phyloP scores from a whole-genome alignment of 2,888 invertebrate genomes.

The Philhelius pedissequus region DNA sequence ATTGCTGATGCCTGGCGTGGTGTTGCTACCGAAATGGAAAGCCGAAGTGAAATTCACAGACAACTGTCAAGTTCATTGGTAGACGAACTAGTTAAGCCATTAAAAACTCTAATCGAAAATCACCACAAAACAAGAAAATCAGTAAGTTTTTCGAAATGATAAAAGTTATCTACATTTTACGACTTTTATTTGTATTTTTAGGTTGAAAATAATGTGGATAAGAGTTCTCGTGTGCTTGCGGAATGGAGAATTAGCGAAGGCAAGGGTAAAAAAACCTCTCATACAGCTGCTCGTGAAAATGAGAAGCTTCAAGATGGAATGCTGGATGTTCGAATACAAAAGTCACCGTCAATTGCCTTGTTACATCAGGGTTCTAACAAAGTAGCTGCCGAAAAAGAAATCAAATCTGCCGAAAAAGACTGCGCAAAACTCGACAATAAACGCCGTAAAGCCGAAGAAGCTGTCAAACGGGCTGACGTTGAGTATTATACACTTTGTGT shows the following conservation, averaged over 20 bases:
- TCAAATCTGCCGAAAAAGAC: constrained; percentile 82
- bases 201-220: constrained; percentile 91
- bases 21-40: constrained; percentile 94
- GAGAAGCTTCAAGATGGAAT: constrained; percentile 93
- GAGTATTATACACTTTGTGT: constrained; percentile 96
- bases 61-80: constrained; percentile 87
- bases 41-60: constrained; percentile 93
- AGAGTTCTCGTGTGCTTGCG: constrained; percentile 87
- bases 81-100: constrained; percentile 94
- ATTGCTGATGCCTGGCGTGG: constrained; percentile 95
- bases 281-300: constrained; percentile 91
- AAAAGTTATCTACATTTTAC: not conserved
- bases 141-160: constrained; percentile 78
- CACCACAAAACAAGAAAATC: constrained; percentile 86
- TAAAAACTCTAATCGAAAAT: constrained; percentile 85
- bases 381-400: constrained; percentile 77
- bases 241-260: constrained; percentile 93
- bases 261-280: constrained; percentile 94
- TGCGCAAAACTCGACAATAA: constrained; percentile 91
- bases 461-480: constrained; percentile 93
- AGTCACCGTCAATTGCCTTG: constrained; percentile 78
- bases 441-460: constrained; percentile 92
- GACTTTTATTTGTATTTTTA: constrained; percentile 71
- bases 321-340: constrained; percentile 80
- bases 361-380: constrained; percentile 77